Evolutionary conservation across 2,113 vertebrate species (phyloP).

Genomic region (Candoia aspera): DNA sequence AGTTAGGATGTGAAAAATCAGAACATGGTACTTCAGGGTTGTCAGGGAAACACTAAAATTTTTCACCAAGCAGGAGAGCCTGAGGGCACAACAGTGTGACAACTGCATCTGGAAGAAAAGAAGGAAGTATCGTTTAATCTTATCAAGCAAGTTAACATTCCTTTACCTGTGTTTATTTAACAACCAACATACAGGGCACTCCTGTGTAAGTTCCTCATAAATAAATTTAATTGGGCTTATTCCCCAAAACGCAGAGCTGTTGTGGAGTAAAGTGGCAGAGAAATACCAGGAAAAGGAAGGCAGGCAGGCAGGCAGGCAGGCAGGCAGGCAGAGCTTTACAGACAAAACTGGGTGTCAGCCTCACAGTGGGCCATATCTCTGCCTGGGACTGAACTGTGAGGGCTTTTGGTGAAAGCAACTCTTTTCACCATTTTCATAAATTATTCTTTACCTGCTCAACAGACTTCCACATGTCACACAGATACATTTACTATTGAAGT

Average conservation of each 20-base stretch:
- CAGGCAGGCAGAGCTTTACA: too few relatives aligned
- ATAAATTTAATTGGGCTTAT: not conserved
- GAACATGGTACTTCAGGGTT: not conserved
- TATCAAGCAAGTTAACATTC: not conserved
- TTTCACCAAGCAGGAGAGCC: not conserved
- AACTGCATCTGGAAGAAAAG: not conserved
- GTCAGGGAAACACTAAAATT: slow-evolving; percentile 11
- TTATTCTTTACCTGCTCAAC: not conserved
- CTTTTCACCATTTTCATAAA: not conserved
- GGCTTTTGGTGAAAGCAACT: not conserved
- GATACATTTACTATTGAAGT: not conserved
- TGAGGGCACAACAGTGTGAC: not conserved
- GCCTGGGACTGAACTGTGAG: not conserved
- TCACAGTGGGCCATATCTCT: not conserved
- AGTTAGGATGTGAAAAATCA: not conserved
- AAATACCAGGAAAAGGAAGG: not conserved
- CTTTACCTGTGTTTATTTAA: not conserved
- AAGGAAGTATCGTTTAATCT: not conserved
- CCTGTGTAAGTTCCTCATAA: too few relatives aligned
- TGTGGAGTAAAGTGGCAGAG: not conserved
- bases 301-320: too few relatives aligned
- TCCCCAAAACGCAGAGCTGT: not conserved
- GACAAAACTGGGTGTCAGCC: not conserved
- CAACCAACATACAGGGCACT: not conserved
- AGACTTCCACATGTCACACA: not conserved